These are phyloP conservation scores for Uromys caudimaculatus DNA, from an alignment of 2,797 vertebrate genomes.

Conservation along the genomic window DNA sequence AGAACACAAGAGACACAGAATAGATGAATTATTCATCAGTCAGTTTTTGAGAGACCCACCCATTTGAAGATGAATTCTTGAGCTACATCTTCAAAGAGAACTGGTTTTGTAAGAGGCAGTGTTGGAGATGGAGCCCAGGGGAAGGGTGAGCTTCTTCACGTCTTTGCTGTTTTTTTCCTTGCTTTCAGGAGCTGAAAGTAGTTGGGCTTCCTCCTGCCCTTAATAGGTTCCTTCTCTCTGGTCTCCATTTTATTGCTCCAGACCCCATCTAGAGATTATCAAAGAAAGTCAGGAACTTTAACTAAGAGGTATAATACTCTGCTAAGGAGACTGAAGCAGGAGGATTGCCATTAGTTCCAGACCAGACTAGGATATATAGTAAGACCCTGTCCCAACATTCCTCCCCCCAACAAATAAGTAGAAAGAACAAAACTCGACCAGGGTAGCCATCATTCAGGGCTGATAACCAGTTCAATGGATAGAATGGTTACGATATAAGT, in stretches of 20 bases:
- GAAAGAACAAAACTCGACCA: not conserved
- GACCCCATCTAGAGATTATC: not conserved
- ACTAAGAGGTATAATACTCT: constrained; percentile 39
- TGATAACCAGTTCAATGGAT: constrained; percentile 35
- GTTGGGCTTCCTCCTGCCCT: not conserved
- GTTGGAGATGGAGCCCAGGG: not conserved
- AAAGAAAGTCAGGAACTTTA: constrained; percentile 30
- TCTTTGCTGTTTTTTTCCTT: not conserved
- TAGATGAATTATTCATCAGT: not conserved
- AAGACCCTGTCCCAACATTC: not conserved
- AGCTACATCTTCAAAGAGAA: not conserved
- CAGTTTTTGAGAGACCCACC: not conserved
- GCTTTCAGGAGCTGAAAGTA: not conserved
- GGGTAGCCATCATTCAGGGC: not conserved
- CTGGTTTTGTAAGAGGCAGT: not conserved
- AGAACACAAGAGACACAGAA: not conserved
- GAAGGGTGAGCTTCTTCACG: not conserved
- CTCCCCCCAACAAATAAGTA: not conserved
- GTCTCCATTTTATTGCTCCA: not conserved
- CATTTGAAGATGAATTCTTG: not conserved
- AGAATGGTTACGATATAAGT: not conserved
- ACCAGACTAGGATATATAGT: not conserved
- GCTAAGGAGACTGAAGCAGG: not conserved
- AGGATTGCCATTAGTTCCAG: not conserved
- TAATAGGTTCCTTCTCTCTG: not conserved